Percentiles rank a stretch among this genome's conserved stretches.
Conservation (phyloP, 2,888 invertebrate species). For the Merodon equestris region DNA sequence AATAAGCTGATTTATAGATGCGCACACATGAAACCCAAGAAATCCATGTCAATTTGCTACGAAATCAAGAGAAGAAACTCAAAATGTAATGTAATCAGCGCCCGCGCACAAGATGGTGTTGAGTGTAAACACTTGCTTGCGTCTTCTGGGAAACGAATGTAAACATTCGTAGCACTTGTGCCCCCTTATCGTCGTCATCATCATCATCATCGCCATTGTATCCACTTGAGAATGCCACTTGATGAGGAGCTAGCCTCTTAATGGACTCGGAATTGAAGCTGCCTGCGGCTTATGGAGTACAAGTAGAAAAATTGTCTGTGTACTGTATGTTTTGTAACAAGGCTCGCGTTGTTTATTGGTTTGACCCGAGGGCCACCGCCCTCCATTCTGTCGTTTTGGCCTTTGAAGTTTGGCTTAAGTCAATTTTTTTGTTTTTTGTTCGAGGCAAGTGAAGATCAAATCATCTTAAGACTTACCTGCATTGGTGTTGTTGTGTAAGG, state of each 20-base stretch:
- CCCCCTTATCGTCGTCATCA: constrained; percentile 31
- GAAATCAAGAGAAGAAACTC: constrained; percentile 11
- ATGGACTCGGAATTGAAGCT: constrained; percentile 16
- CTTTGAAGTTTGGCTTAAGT: too few relatives aligned
- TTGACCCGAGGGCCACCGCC: constrained; percentile 51
- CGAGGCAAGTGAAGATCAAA: too few relatives aligned
- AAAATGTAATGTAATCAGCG: constrained; percentile 57
- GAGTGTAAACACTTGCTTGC: constrained; percentile 58
- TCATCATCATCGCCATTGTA: constrained; percentile 37
- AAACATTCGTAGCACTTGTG: constrained; percentile 59
- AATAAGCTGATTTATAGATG: constrained; percentile 54
- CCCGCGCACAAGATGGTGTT: constrained; percentile 63
- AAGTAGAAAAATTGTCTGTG: constrained; percentile 26
- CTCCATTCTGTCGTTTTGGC: constrained; percentile 2
- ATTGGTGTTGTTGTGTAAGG: constrained; percentile 81
- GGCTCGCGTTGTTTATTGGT: constrained; percentile 45
- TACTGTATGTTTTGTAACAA: constrained; percentile 37
- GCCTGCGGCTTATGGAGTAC: constrained; percentile 12
- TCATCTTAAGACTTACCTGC: constrained; percentile 74
- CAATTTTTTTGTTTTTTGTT: neutral
- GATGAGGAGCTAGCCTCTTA: constrained; percentile 32
- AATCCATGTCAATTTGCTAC: constrained; percentile 47
- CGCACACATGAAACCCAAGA: constrained; percentile 35
- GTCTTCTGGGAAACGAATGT: constrained; percentile 59
- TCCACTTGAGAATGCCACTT: constrained; percentile 61